Evolutionary conservation across 2,113 vertebrate species (phyloP).

Genomic region (Nesogale talazaci): DNA sequence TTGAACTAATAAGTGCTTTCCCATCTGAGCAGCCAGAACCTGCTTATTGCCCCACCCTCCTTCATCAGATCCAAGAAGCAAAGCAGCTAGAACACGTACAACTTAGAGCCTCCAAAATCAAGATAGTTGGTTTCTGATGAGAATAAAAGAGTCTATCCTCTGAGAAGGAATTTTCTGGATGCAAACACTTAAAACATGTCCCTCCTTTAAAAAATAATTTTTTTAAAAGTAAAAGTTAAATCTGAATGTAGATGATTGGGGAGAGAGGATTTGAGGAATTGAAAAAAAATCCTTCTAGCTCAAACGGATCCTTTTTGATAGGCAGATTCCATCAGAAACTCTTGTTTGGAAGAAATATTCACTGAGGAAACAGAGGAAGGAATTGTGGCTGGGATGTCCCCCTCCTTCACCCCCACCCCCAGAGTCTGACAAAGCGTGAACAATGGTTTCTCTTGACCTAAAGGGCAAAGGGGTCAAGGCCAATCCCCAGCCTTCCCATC

Average conservation of each 20-base stretch:
- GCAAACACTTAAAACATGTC: background rate
- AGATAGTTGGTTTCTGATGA: background rate
- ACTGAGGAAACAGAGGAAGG: background rate
- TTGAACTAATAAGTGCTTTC: too few species aligned
- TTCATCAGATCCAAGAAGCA: constrained; percentile 5
- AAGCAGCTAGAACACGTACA: background rate
- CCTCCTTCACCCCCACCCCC: too few species aligned
- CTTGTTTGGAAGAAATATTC: constrained; percentile 50
- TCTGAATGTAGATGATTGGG: constrained; percentile 5
- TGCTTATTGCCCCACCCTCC: background rate
- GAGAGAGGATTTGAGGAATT: background rate
- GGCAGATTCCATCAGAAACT: constrained; percentile 35
- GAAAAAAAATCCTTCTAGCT: constrained; percentile 1
- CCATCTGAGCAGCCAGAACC: too few species aligned
- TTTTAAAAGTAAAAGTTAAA: background rate
- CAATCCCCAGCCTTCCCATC: background rate
- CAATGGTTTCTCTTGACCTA: background rate
- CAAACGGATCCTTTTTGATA: constrained; percentile 12
- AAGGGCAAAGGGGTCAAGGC: background rate
- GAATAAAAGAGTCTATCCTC: background rate
- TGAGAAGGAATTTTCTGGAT: background rate
- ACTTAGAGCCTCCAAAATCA: background rate
- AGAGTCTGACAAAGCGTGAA: constrained; percentile 2
- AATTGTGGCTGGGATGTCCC: background rate
- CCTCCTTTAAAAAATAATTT: background rate